A percentile compares a stretch with the other conserved stretches of the same genome.
phyloP scores from a whole-genome alignment of 2,888 invertebrate genomes.

The Hyppa rectilinea region DNA sequence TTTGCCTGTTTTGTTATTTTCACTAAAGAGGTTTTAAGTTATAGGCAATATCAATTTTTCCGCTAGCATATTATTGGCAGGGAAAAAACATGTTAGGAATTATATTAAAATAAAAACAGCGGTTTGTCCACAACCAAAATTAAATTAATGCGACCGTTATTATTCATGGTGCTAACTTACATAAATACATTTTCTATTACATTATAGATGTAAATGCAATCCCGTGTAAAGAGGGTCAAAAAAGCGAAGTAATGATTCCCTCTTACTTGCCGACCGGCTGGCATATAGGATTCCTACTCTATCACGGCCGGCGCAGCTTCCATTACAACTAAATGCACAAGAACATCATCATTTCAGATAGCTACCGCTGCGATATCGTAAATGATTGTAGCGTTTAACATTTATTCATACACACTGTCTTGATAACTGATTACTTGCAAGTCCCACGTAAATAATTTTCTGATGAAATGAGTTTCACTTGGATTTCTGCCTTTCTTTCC shows the following conservation, averaged over 20 bases:
- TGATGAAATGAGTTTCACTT: neutral
- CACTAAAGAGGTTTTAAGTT: neutral
- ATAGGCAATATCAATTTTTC: neutral
- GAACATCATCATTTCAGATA: constrained; percentile 57
- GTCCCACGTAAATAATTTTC: neutral
- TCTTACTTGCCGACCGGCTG: constrained; percentile 7
- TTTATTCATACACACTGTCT: constrained; percentile 4
- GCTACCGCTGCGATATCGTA: constrained; percentile 33
- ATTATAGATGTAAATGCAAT: constrained; percentile 17
- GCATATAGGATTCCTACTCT: constrained; percentile 27
- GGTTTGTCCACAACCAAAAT: neutral
- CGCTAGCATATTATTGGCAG: neutral
- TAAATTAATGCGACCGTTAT: neutral
- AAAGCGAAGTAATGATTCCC: constrained; percentile 24
- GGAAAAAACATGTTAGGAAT: neutral
- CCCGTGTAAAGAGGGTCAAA: constrained; percentile 5
- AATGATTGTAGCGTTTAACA: constrained; percentile 36
- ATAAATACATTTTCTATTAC: constrained; percentile 24
- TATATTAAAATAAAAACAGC: neutral
- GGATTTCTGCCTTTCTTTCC: neutral
- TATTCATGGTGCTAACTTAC: constrained; percentile 30
- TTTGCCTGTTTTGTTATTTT: neutral
- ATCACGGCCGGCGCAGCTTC: constrained; percentile 43
- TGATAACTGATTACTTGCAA: constrained; percentile 3
- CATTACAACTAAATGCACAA: constrained; percentile 53